A percentile compares a stretch with the other conserved stretches of the same genome.
phyloP scores from a whole-genome alignment of 2,888 invertebrate species.

The Mamestra brassicae region DNA sequence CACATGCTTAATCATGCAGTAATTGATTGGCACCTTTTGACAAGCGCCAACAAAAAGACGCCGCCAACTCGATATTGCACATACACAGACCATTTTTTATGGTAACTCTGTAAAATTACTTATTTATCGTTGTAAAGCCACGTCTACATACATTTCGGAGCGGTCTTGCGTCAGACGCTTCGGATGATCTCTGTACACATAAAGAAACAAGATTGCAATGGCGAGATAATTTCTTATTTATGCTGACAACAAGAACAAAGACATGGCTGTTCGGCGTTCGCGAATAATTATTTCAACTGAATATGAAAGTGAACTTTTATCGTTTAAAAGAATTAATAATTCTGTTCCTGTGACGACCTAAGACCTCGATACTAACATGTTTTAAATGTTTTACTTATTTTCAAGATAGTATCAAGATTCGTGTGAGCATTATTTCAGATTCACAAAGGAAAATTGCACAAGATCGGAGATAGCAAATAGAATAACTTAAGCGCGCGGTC shows the following conservation, averaged over 20 bases:
- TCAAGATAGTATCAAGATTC: conserved; percentile 9
- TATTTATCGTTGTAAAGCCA: conserved; percentile 69
- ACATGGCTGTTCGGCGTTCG: conserved; percentile 28
- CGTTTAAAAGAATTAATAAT: conserved; percentile 5
- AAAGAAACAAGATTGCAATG: conserved; percentile 67
- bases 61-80: conserved; percentile 59
- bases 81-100: conserved; percentile 48
- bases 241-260: conserved; percentile 61
- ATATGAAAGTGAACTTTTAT: conserved; percentile 24
- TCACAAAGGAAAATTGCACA: conserved; percentile 11
- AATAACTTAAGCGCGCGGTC: conserved; percentile 41
- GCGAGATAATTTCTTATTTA: conserved; percentile 68
- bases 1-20: conserved; percentile 78
- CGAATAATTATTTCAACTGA: conserved; percentile 51
- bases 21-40: conserved; percentile 80
- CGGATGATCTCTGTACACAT: conserved; percentile 62
- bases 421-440: neutral
- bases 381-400: neutral
- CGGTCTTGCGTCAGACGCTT: conserved; percentile 69
- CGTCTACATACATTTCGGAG: conserved; percentile 69
- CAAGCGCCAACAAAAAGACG: conserved; percentile 72
- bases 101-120: conserved; percentile 72
- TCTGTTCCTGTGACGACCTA: conserved; percentile 1
- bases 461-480: conserved; percentile 36
- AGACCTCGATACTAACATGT: neutral